Conservation (phyloP, 2,888 invertebrate genomes). For the Nephrotoma guestfalica region DNA sequence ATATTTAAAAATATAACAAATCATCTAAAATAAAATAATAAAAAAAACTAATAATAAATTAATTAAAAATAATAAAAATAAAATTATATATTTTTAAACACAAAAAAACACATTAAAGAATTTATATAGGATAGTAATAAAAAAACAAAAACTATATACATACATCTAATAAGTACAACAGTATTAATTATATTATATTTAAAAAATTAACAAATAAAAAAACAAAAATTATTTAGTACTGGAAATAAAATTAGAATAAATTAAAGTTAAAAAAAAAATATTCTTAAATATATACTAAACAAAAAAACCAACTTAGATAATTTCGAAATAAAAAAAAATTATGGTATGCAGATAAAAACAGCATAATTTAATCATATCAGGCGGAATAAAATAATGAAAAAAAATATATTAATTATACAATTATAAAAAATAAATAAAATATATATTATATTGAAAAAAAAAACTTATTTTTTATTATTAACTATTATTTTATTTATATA, state of each 20-base stretch:
- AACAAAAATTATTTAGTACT: conserved; percentile 1
- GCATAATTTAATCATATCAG: neutral
- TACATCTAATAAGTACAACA: conserved; percentile 12
- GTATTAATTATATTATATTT: conserved; percentile 10
- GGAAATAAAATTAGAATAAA: conserved; percentile 3
- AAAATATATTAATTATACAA: neutral
- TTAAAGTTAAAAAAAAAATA: conserved; percentile 1
- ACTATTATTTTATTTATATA: neutral
- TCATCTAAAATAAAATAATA: neutral
- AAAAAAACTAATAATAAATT: conserved; percentile 1
- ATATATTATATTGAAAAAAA: conserved; percentile 1
- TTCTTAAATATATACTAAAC: conserved; percentile 3
- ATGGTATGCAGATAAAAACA: neutral
- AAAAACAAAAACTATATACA: conserved; percentile 3
- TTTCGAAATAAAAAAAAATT: conserved; percentile 3
- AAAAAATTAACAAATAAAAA: neutral
- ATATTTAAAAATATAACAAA: neutral
- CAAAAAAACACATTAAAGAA: neutral
- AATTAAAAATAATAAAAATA: neutral
- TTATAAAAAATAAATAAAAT: conserved; percentile 1
- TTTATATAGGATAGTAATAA: conserved; percentile 3
- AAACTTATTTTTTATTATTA: neutral
- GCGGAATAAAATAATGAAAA: neutral
- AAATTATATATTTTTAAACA: conserved; percentile 4
- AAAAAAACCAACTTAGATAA: neutral